Base-by-base conservation (phyloP, 1,140 invertebrate genomes). In the Papilio machaon region DNA sequence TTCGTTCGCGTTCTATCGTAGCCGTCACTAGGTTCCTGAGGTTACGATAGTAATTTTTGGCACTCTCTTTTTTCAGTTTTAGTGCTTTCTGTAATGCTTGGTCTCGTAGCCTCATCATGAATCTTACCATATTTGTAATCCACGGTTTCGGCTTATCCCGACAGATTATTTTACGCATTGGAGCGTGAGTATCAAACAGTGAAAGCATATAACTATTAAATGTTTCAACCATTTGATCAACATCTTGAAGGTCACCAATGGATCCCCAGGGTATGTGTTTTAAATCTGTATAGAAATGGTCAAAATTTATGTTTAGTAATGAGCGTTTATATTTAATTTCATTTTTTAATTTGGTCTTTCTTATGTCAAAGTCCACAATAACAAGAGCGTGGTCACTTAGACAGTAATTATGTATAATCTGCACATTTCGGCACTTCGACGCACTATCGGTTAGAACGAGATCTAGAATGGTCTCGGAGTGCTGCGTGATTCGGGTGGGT, bases 181-280 rank as follows among this genome's bases (percentile, higher is more conserved):
- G 86, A 19, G 86, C 84, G 80, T 87, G 86, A 8, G 67, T n/a
- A 75, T 85, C 81, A 82, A 84, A 87, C 11, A 85, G 13, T 35
- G 38, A 4, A n/a, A 30, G 67, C 15, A 84, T 70, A 64, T 67
- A 81, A 15, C n/a, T 52, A 81, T 83, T 82, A 38, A 85, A 87
- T 10, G 15, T 67, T 64, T 82, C 35, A 2, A 87, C 75, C 85
- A 84, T 85, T 19, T 78, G 13, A 23, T 87, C 35, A 10, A 85
- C 82, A 47, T 82, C 58, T 17, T 30, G 11, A n/a, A 77, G 8
- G 0, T 64, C n/a, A 8, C 49, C 9, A n/a, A 87, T 79, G 1
- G 79, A 7, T 0, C 67, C 17, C 84, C 86, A 87, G 0, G 82
- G 82, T n/a, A 83, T 35, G 3, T 1, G 15, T 0, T 80, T 30